Evolutionary conservation across 2,797 vertebrate species (phyloP).

Genomic region (Dendrocincla fuliginosa): DNA sequence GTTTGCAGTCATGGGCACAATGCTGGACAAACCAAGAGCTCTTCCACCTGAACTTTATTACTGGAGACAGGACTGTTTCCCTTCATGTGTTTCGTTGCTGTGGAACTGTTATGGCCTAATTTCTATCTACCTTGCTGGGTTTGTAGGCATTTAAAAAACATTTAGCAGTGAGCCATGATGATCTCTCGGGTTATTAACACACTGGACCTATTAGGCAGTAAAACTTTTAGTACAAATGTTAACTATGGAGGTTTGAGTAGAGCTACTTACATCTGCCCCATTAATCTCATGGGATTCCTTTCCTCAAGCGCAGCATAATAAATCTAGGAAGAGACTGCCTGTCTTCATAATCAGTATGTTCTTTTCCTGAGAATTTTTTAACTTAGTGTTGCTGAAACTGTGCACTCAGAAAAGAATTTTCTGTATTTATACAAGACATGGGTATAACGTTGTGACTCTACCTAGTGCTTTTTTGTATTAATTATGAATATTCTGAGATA

Average conservation of each 20-base stretch:
- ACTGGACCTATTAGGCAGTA: not conserved
- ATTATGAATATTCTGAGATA: not conserved
- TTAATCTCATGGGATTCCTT: constrained; percentile 5
- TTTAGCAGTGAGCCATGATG: not conserved
- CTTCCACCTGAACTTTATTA: not conserved
- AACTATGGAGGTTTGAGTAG: not conserved
- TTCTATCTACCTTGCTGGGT: not conserved
- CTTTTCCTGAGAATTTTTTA: not conserved
- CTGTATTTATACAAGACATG: not conserved
- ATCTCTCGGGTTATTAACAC: not conserved
- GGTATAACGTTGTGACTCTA: not conserved
- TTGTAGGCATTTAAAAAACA: not conserved
- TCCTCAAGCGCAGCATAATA: not conserved
- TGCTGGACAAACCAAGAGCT: not conserved
- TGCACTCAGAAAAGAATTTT: not conserved
- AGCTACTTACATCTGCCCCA: not conserved
- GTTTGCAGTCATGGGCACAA: not conserved
- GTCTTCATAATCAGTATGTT: not conserved
- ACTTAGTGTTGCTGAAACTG: not conserved
- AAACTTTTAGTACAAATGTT: not conserved
- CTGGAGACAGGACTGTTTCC: not conserved
- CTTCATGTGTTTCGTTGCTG: not conserved
- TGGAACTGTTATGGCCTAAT: not conserved
- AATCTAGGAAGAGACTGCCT: not conserved
- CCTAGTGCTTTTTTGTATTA: not conserved